Evolutionary conservation across 1,140 invertebrate species (phyloP).

Genomic region (Leptinotarsa lineolata): DNA sequence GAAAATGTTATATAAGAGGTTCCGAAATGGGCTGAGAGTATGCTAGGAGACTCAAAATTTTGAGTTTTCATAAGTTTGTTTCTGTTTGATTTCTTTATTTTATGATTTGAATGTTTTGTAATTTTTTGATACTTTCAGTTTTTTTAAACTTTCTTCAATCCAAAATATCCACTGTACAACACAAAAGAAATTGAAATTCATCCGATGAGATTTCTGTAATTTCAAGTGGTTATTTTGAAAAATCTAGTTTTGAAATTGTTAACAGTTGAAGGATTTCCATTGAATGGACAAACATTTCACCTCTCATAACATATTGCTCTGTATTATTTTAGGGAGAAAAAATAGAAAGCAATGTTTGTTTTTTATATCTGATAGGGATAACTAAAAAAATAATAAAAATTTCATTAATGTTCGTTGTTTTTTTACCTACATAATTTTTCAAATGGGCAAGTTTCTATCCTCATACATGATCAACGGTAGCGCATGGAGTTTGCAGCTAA

Average conservation of each 20-base stretch:
- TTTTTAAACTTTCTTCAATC: no score
- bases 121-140: no score
- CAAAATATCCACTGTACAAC: conserved; percentile 25
- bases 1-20: conserved; percentile 12
- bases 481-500: no score
- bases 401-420: conserved; percentile 31
- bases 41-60: no score
- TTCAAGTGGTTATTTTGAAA: conserved; percentile 24
- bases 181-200: conserved; percentile 28
- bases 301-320: conserved; percentile 50
- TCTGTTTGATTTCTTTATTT: no score
- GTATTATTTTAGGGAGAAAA: conserved; percentile 53
- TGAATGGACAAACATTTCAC: conserved; percentile 49
- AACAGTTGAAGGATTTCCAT: conserved; percentile 33
- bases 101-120: no score
- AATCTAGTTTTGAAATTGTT: conserved; percentile 5
- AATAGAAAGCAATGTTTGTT: conserved; percentile 54
- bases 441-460: no score
- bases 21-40: neutral
- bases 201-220: conserved; percentile 32
- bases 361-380: conserved; percentile 51
- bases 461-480: no score
- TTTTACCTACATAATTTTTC: no score
- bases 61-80: no score
- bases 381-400: conserved; percentile 40